Conservation (phyloP, 30 jellyfish, hydroid and myxozoan species). For the Aurelia sp. region DNA sequence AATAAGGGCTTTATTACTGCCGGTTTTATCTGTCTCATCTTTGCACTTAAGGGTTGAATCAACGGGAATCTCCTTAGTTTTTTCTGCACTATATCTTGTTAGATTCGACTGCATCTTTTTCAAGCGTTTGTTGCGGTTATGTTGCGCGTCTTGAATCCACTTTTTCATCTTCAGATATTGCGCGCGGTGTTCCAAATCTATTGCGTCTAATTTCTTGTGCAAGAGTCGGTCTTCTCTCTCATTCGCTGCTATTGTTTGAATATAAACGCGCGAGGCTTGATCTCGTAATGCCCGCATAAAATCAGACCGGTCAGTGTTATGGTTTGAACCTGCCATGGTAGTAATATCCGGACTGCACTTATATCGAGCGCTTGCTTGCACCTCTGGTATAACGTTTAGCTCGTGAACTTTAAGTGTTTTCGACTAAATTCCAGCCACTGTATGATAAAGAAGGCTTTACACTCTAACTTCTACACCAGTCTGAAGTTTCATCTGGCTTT, state of each 20-base stretch:
- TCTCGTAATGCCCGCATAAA: conserved; percentile 51
- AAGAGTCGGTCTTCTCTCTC: conserved; percentile 68
- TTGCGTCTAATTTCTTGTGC: conserved; percentile 59
- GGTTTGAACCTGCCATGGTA: conserved; percentile 34
- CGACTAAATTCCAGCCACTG: no score
- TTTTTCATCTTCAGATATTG: conserved; percentile 63
- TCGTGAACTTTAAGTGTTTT: no score
- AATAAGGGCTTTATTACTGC: no score
- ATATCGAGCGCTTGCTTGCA: no score
- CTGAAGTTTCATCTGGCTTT: no score
- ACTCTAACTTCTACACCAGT: no score
- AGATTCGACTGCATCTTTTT: conserved; percentile 13
- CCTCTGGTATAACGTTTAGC: no score
- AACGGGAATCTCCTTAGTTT: neutral
- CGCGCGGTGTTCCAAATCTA: conserved; percentile 74
- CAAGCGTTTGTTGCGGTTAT: conserved; percentile 30
- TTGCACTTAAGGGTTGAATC: no score
- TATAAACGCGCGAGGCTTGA: conserved; percentile 73
- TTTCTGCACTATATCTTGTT: conserved; percentile 1
- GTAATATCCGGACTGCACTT: neutral
- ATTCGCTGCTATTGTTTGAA: conserved; percentile 71
- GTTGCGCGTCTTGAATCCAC: conserved; percentile 54
- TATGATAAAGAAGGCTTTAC: no score
- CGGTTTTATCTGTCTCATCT: no score
- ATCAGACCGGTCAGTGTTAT: conserved; percentile 44